These are phyloP conservation scores for Lasiommata megera DNA, from an alignment of 2,888 invertebrate genomes.

Conservation along the genomic window DNA sequence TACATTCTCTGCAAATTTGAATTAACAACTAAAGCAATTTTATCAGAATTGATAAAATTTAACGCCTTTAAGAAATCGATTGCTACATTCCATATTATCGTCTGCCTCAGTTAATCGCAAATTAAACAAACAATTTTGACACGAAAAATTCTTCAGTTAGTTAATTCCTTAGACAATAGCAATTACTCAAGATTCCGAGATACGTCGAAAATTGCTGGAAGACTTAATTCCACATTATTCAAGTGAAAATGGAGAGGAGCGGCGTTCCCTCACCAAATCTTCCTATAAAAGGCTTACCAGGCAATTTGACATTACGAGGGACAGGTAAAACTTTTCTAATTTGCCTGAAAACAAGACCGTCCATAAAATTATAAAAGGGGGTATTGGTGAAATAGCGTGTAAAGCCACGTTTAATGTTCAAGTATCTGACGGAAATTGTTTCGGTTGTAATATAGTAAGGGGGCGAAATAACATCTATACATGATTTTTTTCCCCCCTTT, in stretches of 20 bases:
- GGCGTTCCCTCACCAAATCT: conserved; percentile 33
- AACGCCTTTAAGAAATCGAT: neutral
- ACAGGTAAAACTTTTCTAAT: conserved; percentile 62
- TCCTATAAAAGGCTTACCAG: conserved; percentile 41
- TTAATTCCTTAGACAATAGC: conserved; percentile 6
- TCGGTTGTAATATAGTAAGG: neutral
- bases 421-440: neutral
- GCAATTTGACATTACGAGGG: conserved; percentile 47
- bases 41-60: neutral
- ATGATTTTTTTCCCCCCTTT: no score
- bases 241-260: conserved; percentile 35
- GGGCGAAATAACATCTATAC: neutral
- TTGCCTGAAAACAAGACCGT: conserved; percentile 46
- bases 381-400: conserved; percentile 18
- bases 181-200: conserved; percentile 21
- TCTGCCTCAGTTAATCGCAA: neutral
- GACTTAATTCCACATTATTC: conserved; percentile 35
- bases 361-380: conserved; percentile 35
- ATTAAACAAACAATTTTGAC: neutral
- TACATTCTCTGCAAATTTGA: no score
- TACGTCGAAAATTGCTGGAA: conserved; percentile 25
- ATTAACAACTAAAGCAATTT: no score
- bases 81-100: neutral
- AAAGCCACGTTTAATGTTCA: conserved; percentile 4
- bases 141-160: neutral